Base-by-base conservation (phyloP, 2,888 invertebrate genomes). In the Antitype chi region DNA sequence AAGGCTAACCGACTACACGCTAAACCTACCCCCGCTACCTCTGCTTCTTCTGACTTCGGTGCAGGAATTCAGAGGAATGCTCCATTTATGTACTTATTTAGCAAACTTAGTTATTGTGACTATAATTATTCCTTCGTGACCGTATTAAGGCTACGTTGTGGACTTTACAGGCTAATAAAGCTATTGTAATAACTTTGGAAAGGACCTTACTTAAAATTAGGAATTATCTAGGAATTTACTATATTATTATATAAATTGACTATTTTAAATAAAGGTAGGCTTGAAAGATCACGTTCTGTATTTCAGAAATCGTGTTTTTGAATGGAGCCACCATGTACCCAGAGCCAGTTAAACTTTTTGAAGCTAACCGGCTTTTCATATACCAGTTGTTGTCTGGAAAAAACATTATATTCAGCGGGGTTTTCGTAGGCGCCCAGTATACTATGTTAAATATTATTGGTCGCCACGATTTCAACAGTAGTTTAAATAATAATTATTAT, bases 351-450 rank as follows among this genome's bases (percentile, higher is more conserved):
- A n/a, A 17, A 17, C 0, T 38, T 28, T 85, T 85, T n/a, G 52
- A 74, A 9, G 76, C 73, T 8, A 67, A 79, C 38, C 55, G 53
- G 20, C 62, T 70, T 38, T 81, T 67, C 55, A 9, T 81, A 28
- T 83, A 77, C 43, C 69, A 28, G 20, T 38, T 55, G 11, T 3
- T 32, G n/a, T n/a, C 6, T 47, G 11, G 20, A 66, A 47, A 20
- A 7, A 47, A 13, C 20, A 3, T 6, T 25, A 8, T 47, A 66
- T 47, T 66, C 25, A 25, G 47, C 25, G 67, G 32, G 17, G 55
- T 9, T 68, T 32, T 53, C 9, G 6, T n/a, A 23, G 28, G 28
- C 23, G 17, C 53, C 28, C 5, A 55, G 23, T 32, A 53, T 53
- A 53, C 55, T 23, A 32, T 32, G 11, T 23, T 23, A 32, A 32